Conservation (phyloP, 2,113 vertebrate species). For the Oreochromis aureus region DNA sequence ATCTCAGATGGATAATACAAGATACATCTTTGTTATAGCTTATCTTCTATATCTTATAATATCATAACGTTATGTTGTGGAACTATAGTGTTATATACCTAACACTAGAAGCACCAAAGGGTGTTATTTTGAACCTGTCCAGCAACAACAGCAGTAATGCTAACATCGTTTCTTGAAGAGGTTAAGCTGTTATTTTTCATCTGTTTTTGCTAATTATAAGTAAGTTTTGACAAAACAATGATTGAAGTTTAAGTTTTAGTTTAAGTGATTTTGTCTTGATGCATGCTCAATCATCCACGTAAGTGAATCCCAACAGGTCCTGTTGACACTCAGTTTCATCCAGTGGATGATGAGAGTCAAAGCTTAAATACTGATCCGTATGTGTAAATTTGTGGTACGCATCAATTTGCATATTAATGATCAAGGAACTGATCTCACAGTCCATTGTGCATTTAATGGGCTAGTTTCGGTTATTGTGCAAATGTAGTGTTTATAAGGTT, state of each 20-base stretch:
- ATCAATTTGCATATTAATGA: not conserved
- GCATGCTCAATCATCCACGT: not conserved
- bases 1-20: not conserved
- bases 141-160: not conserved
- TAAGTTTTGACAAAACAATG: not conserved
- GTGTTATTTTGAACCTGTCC: not conserved
- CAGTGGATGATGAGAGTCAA: not conserved
- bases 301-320: not conserved
- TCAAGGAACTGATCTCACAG: not conserved
- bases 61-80: not conserved
- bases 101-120: not conserved
- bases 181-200: not conserved
- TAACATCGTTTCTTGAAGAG: not conserved
- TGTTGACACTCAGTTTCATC: not conserved
- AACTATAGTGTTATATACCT: not conserved
- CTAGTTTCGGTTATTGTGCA: not conserved
- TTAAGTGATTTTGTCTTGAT: not conserved
- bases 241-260: not conserved
- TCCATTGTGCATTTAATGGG: not conserved
- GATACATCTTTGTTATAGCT: not conserved
- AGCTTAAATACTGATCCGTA: not conserved
- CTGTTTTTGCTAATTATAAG: not conserved
- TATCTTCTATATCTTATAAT: not conserved
- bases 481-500: not conserved
- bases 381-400: not conserved